Conservation (phyloP, 2,888 invertebrate genomes). For the Orchesella flavescens region DNA sequence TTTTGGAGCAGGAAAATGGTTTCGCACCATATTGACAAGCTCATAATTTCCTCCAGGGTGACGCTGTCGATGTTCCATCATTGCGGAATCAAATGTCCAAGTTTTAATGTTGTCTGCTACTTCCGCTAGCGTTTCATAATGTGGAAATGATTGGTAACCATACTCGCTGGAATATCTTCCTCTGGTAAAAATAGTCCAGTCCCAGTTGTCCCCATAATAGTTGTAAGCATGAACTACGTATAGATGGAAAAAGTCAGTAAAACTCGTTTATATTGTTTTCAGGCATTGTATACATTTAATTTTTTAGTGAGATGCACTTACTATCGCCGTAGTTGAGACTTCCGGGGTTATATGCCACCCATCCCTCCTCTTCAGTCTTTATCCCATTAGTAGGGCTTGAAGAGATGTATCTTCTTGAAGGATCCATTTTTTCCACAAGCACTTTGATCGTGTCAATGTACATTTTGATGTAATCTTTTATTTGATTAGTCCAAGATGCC, state of each 20-base stretch:
- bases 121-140: conserved; percentile 61
- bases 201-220: conserved; percentile 87
- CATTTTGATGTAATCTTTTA: conserved; percentile 85
- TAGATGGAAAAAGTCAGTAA: not conserved
- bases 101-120: conserved; percentile 73
- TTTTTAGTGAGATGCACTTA: conserved; percentile 62
- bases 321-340: conserved; percentile 76
- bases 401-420: conserved; percentile 81
- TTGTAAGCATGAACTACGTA: conserved; percentile 89
- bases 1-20: conserved; percentile 80
- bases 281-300: not conserved
- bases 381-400: conserved; percentile 95
- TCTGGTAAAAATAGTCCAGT: conserved; percentile 78
- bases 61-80: conserved; percentile 83
- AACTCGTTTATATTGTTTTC: no score
- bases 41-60: conserved; percentile 83
- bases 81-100: conserved; percentile 73
- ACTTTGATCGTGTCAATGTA: conserved; percentile 86
- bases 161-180: conserved; percentile 90
- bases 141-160: conserved; percentile 93
- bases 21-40: conserved; percentile 79
- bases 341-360: conserved; percentile 73
- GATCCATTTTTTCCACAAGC: conserved; percentile 80
- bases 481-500: conserved; percentile 77
- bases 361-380: conserved; percentile 78